These are phyloP conservation scores for Geophilus truncorum DNA, from an alignment of 2,888 invertebrate species.

Conservation along the genomic window DNA sequence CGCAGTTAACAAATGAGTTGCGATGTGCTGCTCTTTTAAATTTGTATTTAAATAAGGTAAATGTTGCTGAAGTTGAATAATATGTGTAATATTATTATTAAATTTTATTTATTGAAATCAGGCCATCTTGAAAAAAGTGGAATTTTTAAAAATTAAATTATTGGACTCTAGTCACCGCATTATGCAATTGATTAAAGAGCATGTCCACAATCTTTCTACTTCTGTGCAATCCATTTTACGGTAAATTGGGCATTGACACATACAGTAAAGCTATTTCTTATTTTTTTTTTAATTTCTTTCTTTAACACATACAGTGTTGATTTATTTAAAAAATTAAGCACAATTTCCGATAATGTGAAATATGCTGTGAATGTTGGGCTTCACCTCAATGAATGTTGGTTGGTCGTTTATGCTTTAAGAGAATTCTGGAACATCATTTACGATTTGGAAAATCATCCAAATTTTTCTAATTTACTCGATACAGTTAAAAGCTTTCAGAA, in stretches of 20 bases:
- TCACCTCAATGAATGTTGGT: neutral
- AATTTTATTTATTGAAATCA: no score
- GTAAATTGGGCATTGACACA: no score
- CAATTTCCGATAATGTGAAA: neutral
- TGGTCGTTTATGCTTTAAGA: neutral
- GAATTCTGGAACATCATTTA: neutral
- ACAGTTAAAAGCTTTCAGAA: neutral
- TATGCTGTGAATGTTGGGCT: neutral
- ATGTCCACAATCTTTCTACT: neutral
- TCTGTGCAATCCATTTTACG: neutral
- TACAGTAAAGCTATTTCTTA: no score
- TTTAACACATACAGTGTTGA: no score
- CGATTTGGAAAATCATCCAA: neutral
- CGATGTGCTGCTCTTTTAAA: neutral
- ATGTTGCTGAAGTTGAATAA: neutral
- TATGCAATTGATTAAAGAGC: neutral
- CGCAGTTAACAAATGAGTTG: neutral
- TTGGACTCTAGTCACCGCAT: neutral
- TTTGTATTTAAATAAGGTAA: neutral
- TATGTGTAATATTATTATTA: no score
- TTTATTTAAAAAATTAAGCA: neutral
- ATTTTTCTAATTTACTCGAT: neutral
- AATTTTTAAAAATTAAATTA: neutral
- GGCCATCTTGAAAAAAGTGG: neutral
- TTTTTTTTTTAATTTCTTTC: no score